phyloP scores from a whole-genome alignment of 2,888 invertebrate genomes.

The Prosapia bicincta region DNA sequence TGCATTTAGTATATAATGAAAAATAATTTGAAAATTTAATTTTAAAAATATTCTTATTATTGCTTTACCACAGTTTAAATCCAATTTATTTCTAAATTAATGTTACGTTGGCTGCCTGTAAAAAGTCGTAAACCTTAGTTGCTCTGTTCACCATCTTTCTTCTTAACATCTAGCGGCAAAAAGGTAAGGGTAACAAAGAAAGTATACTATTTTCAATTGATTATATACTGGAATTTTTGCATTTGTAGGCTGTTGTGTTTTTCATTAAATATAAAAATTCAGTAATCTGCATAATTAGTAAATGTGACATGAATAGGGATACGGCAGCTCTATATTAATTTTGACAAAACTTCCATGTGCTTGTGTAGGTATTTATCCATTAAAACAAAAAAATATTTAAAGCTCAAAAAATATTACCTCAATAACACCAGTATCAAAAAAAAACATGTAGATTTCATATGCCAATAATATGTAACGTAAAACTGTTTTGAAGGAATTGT shows the following conservation, averaged over 20 bases:
- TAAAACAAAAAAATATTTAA: neutral
- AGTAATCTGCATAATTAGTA: neutral
- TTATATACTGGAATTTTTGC: too few species aligned
- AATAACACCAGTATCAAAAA: neutral
- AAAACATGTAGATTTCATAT: neutral
- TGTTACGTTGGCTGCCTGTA: neutral
- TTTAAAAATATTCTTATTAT: too few species aligned
- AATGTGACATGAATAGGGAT: neutral
- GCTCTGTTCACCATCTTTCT: neutral
- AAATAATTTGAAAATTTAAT: too few species aligned
- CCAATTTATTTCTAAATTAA: neutral
- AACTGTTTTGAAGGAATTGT: neutral
- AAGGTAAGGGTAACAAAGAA: neutral
- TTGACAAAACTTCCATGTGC: neutral
- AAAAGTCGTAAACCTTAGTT: neutral
- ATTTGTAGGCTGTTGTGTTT: neutral
- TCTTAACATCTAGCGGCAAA: neutral
- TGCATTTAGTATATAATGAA: too few species aligned
- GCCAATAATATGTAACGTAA: neutral
- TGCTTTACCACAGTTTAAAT: too few species aligned
- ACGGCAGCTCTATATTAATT: neutral
- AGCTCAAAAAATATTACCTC: neutral
- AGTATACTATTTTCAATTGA: neutral
- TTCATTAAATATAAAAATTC: neutral
- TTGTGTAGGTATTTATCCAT: neutral